Evolutionary conservation across 2,113 vertebrate species (phyloP), one percentile per base, ranked within the genome.

Genomic region (Psettodes erumei): DNA sequence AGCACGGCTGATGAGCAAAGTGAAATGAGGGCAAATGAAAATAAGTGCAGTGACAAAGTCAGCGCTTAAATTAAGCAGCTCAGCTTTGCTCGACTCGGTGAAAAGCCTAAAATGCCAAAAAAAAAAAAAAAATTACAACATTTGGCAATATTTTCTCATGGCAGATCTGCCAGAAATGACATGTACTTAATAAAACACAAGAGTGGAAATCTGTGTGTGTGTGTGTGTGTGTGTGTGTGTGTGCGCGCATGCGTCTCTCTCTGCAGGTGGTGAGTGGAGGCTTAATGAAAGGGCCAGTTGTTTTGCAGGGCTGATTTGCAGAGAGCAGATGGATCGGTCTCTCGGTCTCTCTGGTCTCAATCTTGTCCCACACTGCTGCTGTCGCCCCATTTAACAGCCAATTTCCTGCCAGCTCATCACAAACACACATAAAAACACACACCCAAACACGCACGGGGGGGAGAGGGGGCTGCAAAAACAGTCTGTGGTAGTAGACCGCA

Each of bases 231-330:
- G 68, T 30, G 48, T 37, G 45, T 42, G n/a, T n/a, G 35, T 56
- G 6, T 18, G 47, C 53, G 25, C 27, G 45, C 42, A 37, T 58
- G 59, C 18, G 64, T 65, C 18, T 33, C 51, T 32, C 56, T 72
- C 79, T 73, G 87, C 82, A 83, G 83, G 89, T 83, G 89, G 82
- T 56, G 68, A 76, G 78, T 27, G 32, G 37, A 43, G 76, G 68
- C 75, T 83, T 83, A 87, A 90, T 91, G 78, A 91, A 90, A 86
- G 80, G 82, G 77, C 85, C 85, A 87, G 85, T 93, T 91, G 88
- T 93, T 86, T 79, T 71, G 70, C 35, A 2, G 40, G 58, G 61
- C 81, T 86, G 90, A 84, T 89, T 86, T 86, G 77, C 80, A 86
- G 58, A 56, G 86, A 90, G 79, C 90, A 93, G 90, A 93, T 90